Evolutionary conservation across 2,888 invertebrate species (phyloP).

Genomic region (Parnassius orleans): DNA sequence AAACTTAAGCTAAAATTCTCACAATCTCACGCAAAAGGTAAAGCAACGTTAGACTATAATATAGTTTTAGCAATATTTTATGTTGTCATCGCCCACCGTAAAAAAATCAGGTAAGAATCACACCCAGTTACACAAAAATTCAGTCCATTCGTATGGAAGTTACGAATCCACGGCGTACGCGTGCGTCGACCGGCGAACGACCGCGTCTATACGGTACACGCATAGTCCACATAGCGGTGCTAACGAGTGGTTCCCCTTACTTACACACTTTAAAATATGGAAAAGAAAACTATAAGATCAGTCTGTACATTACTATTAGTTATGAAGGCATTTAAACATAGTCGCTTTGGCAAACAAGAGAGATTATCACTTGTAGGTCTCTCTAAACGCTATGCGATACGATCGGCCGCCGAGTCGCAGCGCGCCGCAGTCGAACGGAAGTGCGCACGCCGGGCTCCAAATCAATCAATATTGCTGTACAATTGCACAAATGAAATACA

Average conservation of each 20-base stretch:
- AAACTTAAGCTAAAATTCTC: constrained; percentile 82
- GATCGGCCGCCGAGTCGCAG: constrained; percentile 3
- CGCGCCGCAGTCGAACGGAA: constrained; percentile 4
- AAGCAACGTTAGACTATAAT: constrained; percentile 82
- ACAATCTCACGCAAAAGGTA: constrained; percentile 82
- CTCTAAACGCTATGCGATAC: constrained; percentile 5
- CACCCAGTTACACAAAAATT: constrained; percentile 60
- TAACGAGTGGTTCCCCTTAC: constrained; percentile 13
- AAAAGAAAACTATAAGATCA: constrained; percentile 28
- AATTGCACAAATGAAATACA: constrained; percentile 66
- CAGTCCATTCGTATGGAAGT: constrained; percentile 64
- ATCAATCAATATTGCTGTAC: constrained; percentile 55
- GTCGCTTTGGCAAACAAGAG: constrained; percentile 27
- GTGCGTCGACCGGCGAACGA: constrained; percentile 36
- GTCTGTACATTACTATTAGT: constrained; percentile 27
- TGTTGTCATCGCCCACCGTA: constrained; percentile 62
- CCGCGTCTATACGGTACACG: constrained; percentile 1
- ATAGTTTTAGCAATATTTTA: constrained; percentile 79
- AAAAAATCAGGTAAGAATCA: constrained; percentile 62
- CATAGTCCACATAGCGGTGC: constrained; percentile 9
- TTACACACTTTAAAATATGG: constrained; percentile 22
- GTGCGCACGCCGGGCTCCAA: constrained; percentile 8
- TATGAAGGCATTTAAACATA: constrained; percentile 26
- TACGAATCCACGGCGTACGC: constrained; percentile 43
- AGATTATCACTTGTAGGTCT: constrained; percentile 13